Base-by-base conservation (phyloP, 2,113 vertebrate species). In the Bothrops jararaca region DNA sequence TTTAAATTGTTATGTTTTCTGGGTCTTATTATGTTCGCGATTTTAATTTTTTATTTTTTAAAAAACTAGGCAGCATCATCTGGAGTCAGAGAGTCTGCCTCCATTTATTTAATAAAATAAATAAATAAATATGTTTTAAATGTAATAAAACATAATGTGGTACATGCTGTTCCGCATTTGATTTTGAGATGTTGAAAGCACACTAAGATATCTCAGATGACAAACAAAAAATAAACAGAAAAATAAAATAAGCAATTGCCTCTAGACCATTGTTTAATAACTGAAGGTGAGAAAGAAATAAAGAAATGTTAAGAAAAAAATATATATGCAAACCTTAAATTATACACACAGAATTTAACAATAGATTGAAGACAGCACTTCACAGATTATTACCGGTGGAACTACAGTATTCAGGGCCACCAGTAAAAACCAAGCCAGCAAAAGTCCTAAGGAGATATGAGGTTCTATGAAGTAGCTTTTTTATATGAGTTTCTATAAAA, bases 71-170 rank as follows among this genome's bases (percentile, higher is more conserved):
- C 64, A 15, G 11, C 12, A 15, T 69, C 64, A n/a, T 69, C 29
- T n/a, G 64, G 29, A 69, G 1, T 69, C 64, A n/a, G 5, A n/a
- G 15, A n/a, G 29, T n/a, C 64, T 69, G 48, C 48, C 48, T 50
- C 48, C 48, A 50, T 50, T 50, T 50, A 50, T 69, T 69, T 69
- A 69, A 69, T n/a, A n/a, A n/a, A 69, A 69, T n/a, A n/a, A n/a
- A 69, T 15, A 54, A 69, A 69, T 69, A 13, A n/a, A 69, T 15
- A n/a, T 69, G 11, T 54, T 54, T 88, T 52, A 85, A 0, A 64
- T 24, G 29, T 11, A 53, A 88, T 57, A 89, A 60, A 90, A 1
- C 22, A 20, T 0, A 0, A 24, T 0, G 0, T 57, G 86, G 29
- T 85, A 53, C 13, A 86, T 92, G 54, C 12, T 0, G 0, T 2